Evolutionary conservation across 2,888 invertebrate genomes (phyloP).

Genomic region (Apocheima hispidaria): DNA sequence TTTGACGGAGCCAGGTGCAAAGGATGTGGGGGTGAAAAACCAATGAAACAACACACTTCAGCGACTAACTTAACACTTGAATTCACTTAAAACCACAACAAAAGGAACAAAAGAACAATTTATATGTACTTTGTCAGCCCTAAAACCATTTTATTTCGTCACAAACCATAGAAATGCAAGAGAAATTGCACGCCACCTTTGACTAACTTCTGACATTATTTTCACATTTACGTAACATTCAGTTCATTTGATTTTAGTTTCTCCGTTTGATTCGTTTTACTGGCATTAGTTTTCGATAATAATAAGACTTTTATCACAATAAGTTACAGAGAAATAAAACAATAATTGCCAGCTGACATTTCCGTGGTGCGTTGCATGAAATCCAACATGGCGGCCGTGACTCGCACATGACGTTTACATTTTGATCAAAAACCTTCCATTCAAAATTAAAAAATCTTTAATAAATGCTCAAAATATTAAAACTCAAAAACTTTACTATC

Average conservation of each 20-base stretch:
- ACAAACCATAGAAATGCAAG: constrained; percentile 84
- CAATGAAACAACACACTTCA: constrained; percentile 64
- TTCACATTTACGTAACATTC: constrained; percentile 62
- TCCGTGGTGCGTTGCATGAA: constrained; percentile 84
- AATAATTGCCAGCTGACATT: constrained; percentile 84
- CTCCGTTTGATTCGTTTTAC: constrained; percentile 55
- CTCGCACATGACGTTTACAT: constrained; percentile 77
- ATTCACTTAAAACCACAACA: constrained; percentile 71
- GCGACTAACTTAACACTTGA: constrained; percentile 64
- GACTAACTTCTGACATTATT: constrained; percentile 79
- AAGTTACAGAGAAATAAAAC: constrained; percentile 73
- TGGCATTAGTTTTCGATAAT: constrained; percentile 55
- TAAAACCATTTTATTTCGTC: constrained; percentile 79
- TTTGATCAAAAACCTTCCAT: constrained; percentile 54
- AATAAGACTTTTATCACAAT: constrained; percentile 66
- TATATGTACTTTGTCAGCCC: constrained; percentile 64
- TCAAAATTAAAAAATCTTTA: constrained; percentile 28
- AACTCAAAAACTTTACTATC: neutral
- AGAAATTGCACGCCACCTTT: constrained; percentile 82
- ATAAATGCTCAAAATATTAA: neutral
- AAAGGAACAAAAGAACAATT: constrained; percentile 70
- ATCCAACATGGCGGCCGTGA: constrained; percentile 85
- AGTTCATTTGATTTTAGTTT: constrained; percentile 53
- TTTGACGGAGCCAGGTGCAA: constrained; percentile 67
- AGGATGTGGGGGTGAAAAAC: constrained; percentile 56